phyloP scores from a whole-genome alignment of 1,140 invertebrate genomes.

The Pseudomyrmex gracilis region DNA sequence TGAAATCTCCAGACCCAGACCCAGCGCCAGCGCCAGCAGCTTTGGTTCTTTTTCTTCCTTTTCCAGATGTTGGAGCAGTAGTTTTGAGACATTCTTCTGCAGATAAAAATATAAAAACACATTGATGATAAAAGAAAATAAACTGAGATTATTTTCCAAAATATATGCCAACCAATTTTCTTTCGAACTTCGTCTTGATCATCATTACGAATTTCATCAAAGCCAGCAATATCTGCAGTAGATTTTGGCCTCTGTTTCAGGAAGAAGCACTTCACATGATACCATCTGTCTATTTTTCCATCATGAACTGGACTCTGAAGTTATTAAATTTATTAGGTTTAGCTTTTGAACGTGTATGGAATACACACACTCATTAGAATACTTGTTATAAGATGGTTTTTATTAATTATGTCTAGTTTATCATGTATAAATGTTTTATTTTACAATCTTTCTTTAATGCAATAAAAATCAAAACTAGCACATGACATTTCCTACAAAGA shows the following conservation, averaged over 20 bases:
- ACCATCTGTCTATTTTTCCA: constrained; percentile 96
- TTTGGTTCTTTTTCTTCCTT: constrained; percentile 84
- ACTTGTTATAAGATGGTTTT: no score
- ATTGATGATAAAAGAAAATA: constrained; percentile 21
- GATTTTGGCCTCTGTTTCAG: constrained; percentile 90
- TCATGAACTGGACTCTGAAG: constrained; percentile 95
- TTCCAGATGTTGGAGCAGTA: constrained; percentile 64
- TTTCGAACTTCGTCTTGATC: constrained; percentile 95
- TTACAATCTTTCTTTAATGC: no score
- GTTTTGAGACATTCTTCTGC: constrained; percentile 45
- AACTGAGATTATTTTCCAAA: not conserved
- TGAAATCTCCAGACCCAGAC: constrained; percentile 87
- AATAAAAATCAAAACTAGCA: no score
- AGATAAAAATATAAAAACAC: constrained; percentile 26
- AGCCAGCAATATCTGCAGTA: constrained; percentile 93
- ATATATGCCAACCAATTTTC: constrained; percentile 88
- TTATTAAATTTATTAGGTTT: constrained; percentile 12
- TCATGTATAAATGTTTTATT: no score
- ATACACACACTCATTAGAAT: no score
- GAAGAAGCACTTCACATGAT: constrained; percentile 96
- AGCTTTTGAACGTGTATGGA: not conserved
- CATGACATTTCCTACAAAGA: no score
- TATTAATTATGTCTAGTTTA: no score
- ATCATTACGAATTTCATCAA: constrained; percentile 92
- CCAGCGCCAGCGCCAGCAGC: constrained; percentile 52